These are phyloP conservation scores for Rhogogaster chlorosoma DNA, from an alignment of 2,888 invertebrate species.

Conservation along the genomic window DNA sequence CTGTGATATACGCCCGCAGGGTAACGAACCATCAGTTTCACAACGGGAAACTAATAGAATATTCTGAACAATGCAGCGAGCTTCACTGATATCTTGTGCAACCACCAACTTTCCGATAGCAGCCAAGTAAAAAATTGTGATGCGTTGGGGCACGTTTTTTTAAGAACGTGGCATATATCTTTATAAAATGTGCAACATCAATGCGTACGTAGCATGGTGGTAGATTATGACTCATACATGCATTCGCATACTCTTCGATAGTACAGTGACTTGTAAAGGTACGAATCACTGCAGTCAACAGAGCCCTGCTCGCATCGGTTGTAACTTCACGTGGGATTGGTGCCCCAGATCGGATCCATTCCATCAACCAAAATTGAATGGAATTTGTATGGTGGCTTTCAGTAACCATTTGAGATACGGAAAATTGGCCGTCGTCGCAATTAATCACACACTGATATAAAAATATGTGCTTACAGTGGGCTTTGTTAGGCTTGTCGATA, in stretches of 20 bases:
- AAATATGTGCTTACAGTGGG: slow-evolving; percentile 53
- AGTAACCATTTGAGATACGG: slow-evolving; percentile 55
- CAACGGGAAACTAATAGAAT: neutral
- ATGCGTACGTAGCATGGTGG: slow-evolving; percentile 53
- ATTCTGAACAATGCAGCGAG: neutral
- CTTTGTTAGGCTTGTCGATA: slow-evolving; percentile 38
- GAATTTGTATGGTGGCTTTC: slow-evolving; percentile 52
- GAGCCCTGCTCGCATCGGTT: slow-evolving; percentile 52
- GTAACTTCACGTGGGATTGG: slow-evolving; percentile 56
- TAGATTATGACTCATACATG: slow-evolving; percentile 31
- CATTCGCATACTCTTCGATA: slow-evolving; percentile 45
- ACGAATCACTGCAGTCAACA: slow-evolving; percentile 52
- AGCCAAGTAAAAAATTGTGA: slow-evolving; percentile 50
- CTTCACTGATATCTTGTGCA: neutral
- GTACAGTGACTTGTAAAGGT: slow-evolving; percentile 44
- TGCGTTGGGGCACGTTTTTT: neutral
- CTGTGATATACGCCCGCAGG: neutral
- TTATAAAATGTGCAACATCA: slow-evolving; percentile 54
- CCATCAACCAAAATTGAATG: slow-evolving; percentile 55
- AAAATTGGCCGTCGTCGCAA: slow-evolving; percentile 44
- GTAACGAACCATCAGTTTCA: slow-evolving; percentile 35
- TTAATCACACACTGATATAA: slow-evolving; percentile 54
- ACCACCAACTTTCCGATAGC: slow-evolving; percentile 53
- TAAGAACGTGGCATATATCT: slow-evolving; percentile 46
- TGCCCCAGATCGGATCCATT: slow-evolving; percentile 52